Evolutionary conservation across 2,113 vertebrate genomes (phyloP).

Genomic region (Oceanodroma tethys): DNA sequence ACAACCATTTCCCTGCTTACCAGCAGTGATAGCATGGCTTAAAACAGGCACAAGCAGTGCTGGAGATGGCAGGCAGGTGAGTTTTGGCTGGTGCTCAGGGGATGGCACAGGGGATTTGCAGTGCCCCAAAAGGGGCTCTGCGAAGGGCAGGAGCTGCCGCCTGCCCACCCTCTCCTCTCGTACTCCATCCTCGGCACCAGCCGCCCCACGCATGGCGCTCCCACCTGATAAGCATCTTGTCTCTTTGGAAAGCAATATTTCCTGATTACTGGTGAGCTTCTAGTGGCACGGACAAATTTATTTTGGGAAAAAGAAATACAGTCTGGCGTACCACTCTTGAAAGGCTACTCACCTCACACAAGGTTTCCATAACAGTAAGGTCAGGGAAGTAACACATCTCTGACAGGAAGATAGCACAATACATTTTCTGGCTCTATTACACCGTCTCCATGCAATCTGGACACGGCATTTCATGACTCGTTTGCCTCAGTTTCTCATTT

Average conservation of each 20-base stretch:
- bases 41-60: rapidly evolving
- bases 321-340: slow-evolving; percentile 1
- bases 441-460: not conserved
- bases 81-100: not conserved
- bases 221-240: not conserved
- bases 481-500: slow-evolving; percentile 51
- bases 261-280: slow-evolving; percentile 13
- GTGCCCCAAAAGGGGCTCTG: not conserved
- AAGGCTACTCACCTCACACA: slow-evolving; percentile 25
- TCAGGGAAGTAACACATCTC: slow-evolving; percentile 28
- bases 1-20: not conserved
- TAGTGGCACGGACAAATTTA: slow-evolving; percentile 23
- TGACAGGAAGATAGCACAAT: slow-evolving; percentile 33
- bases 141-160: not conserved
- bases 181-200: rapidly evolving
- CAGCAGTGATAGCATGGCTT: not conserved
- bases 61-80: not conserved
- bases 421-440: slow-evolving; percentile 22
- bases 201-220: not conserved
- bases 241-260: slow-evolving; percentile 6
- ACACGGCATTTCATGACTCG: not conserved
- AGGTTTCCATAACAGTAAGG: slow-evolving; percentile 35
- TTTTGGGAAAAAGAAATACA: slow-evolving; percentile 40
- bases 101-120: not conserved
- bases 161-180: not conserved